Conservation (phyloP, 1,140 invertebrate genomes). For the Anthonomus grandis region DNA sequence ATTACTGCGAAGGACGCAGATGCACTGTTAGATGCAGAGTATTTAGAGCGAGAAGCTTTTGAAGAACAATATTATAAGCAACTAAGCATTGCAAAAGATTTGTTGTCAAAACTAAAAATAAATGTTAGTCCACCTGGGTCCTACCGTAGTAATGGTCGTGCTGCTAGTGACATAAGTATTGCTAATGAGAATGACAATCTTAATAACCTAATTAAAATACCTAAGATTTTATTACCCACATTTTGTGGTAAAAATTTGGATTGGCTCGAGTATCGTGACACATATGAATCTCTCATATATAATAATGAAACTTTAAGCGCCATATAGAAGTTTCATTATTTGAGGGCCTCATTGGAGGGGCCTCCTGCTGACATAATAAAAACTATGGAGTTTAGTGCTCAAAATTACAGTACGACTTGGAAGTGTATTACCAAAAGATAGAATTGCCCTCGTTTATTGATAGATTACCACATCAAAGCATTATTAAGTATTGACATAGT, state of each 20-base stretch:
- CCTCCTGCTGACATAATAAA: conserved; percentile 33
- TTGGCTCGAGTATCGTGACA: conserved; percentile 10
- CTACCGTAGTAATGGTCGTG: too few species aligned
- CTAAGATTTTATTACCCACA: conserved; percentile 6
- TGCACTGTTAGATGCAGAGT: too few species aligned
- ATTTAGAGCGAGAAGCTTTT: too few species aligned
- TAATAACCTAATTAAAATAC: not conserved
- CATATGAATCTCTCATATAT: conserved; percentile 3
- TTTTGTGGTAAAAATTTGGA: conserved; percentile 3
- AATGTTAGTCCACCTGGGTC: too few species aligned
- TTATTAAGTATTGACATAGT: conserved; percentile 8
- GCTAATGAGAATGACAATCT: too few species aligned
- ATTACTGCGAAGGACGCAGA: too few species aligned
- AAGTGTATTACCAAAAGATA: conserved; percentile 37
- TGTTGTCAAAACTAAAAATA: too few species aligned
- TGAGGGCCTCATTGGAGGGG: conserved; percentile 35
- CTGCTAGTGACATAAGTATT: too few species aligned
- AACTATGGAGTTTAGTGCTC: conserved; percentile 29
- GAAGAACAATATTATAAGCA: too few species aligned
- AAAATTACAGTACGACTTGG: conserved; percentile 42
- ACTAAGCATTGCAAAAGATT: too few species aligned
- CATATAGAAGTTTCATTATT: conserved; percentile 19
- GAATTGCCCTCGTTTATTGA: conserved; percentile 33
- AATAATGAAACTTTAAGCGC: not conserved
- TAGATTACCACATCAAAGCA: conserved; percentile 19